Conservation (phyloP, 2,888 invertebrate genomes). For the Agriopis aurantiaria region DNA sequence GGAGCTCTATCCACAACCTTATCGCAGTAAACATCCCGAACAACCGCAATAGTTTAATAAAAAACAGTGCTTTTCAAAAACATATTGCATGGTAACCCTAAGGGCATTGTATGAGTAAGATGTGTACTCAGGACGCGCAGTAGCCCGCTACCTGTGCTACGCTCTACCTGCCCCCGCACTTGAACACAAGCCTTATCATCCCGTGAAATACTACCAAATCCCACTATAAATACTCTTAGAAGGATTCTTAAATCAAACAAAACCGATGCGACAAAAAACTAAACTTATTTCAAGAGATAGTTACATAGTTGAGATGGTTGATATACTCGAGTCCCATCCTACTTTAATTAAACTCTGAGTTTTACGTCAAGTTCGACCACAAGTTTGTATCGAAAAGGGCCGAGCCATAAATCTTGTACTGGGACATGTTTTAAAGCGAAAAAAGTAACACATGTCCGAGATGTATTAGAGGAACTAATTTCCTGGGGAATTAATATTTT, state of each 20-base stretch:
- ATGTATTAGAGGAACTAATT: constrained; percentile 85
- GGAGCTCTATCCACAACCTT: too few species aligned
- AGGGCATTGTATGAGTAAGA: constrained; percentile 61
- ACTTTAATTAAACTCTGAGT: constrained; percentile 67
- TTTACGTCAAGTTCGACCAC: constrained; percentile 73
- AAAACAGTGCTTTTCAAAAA: background rate
- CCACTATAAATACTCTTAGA: constrained; percentile 67
- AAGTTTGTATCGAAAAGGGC: constrained; percentile 72
- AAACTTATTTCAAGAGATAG: constrained; percentile 35
- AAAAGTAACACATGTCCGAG: constrained; percentile 85
- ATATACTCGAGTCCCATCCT: constrained; percentile 41
- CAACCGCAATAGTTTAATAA: background rate
- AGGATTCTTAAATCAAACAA: constrained; percentile 71
- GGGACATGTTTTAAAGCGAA: constrained; percentile 81
- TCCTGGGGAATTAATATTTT: constrained; percentile 76
- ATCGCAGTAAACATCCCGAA: too few species aligned
- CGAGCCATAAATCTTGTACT: constrained; percentile 78
- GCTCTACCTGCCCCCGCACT: constrained; percentile 68
- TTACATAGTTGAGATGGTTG: constrained; percentile 21
- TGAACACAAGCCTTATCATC: constrained; percentile 75
- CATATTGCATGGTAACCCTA: constrained; percentile 30
- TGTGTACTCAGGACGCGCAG: constrained; percentile 81
- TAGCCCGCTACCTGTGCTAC: constrained; percentile 84
- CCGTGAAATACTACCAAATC: constrained; percentile 75
- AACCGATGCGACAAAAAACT: constrained; percentile 63